Conservation (phyloP, 2,888 invertebrate species). For the Odontocolon sp. region DNA sequence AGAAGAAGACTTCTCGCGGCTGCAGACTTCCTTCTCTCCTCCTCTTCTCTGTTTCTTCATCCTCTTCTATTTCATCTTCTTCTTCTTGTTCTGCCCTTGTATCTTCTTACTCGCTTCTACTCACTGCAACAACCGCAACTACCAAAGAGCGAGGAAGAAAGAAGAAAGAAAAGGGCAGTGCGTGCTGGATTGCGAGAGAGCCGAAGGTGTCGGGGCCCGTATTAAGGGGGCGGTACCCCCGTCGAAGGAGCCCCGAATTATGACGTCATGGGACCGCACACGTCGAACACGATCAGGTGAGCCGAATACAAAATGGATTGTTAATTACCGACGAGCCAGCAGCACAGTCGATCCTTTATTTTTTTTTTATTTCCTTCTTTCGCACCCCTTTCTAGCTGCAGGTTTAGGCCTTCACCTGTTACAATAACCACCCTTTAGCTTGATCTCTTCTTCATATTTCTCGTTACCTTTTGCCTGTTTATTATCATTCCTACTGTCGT, state of each 20-base stretch:
- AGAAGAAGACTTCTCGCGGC: constrained; percentile 42
- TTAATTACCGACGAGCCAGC: constrained; percentile 74
- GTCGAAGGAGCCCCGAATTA: constrained; percentile 79
- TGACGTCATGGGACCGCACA: constrained; percentile 81
- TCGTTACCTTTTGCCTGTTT: too few relatives aligned
- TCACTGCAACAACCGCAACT: constrained; percentile 33
- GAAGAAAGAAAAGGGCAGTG: constrained; percentile 53
- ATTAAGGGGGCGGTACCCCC: constrained; percentile 80
- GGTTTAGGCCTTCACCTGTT: constrained; percentile 11
- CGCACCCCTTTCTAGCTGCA: constrained; percentile 9
- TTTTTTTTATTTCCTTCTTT: constrained; percentile 8
- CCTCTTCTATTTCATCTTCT: constrained; percentile 55
- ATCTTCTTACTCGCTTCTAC: constrained; percentile 60
- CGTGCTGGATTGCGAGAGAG: constrained; percentile 61
- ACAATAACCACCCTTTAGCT: constrained; percentile 12
- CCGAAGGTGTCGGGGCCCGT: constrained; percentile 79
- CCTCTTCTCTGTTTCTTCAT: constrained; percentile 26
- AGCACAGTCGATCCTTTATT: constrained; percentile 39
- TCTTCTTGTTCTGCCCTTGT: constrained; percentile 59
- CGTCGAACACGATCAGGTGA: constrained; percentile 77
- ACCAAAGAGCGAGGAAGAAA: constrained; percentile 13
- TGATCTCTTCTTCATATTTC: neutral
- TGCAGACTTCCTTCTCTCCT: constrained; percentile 50
- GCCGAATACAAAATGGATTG: constrained; percentile 80
- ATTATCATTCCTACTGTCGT: too few relatives aligned